Evolutionary conservation across 1,140 invertebrate genomes (phyloP), one percentile per base, ranked within the genome.

Genomic region (Halotydeus destructor): DNA sequence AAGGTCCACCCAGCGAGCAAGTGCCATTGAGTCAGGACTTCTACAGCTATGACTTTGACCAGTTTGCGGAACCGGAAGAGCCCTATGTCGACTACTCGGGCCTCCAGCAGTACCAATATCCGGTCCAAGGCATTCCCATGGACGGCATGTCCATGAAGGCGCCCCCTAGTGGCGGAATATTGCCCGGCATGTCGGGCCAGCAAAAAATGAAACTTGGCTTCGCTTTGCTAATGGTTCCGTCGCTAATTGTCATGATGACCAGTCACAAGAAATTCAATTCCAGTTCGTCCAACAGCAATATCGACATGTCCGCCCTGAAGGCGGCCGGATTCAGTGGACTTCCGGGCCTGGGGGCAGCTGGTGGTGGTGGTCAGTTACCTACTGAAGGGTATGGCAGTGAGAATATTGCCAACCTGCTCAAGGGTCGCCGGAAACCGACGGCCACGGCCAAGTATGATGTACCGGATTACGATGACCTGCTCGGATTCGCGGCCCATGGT

Each of bases 151-250:
- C n/a, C n/a, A n/a, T n/a, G n/a, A n/a, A n/a, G n/a, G n/a, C n/a
- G n/a, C n/a, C n/a, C n/a, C n/a, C n/a, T n/a, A n/a, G n/a, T n/a
- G n/a, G n/a, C n/a, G n/a, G n/a, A n/a, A n/a, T n/a, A n/a, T n/a
- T n/a, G n/a, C n/a, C n/a, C n/a, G n/a, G n/a, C n/a, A n/a, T n/a
- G n/a, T n/a, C n/a, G n/a, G n/a, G n/a, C n/a, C 37, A 38, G 19
- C 9, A 38, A 8, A 18, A 24, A 38, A 23, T 23, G 21, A 38
- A 21, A 38, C n/a, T 38, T 24, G 8, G n/a, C 25, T 38, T 38
- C 21, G 22, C 22, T 14, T 6, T 38, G 6, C 37, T 38, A 4
- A 38, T 38, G 37, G 25, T 38, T 38, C 37, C 37, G 6, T 38
- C 37, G 19, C n/a, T 21, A 9, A 23, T 38, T 5, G 21, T 5